These are phyloP conservation scores for Tortricodes alternella DNA, from an alignment of 2,888 invertebrate genomes.

Conservation along the genomic window DNA sequence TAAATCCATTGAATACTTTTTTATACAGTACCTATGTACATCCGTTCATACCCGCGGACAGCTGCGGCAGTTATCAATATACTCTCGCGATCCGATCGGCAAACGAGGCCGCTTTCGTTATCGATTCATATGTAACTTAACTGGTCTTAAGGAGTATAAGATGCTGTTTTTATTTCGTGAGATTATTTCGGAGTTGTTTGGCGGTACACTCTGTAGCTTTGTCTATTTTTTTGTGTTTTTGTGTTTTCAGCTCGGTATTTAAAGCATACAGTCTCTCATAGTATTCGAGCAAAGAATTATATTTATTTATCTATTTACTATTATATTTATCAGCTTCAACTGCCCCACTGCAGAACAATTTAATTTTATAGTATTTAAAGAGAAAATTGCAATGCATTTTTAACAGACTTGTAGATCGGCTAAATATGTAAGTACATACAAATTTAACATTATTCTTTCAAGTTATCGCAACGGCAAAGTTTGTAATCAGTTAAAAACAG, in stretches of 20 bases:
- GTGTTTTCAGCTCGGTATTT: too few species aligned
- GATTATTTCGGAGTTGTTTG: conserved; percentile 18
- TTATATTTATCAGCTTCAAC: too few species aligned
- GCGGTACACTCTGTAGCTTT: conserved; percentile 10
- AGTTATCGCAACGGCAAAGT: too few species aligned
- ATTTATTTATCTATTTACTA: too few species aligned
- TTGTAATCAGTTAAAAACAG: background rate
- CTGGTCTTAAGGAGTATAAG: conserved; percentile 49
- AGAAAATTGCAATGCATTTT: too few species aligned
- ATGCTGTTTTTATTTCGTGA: conserved; percentile 29
- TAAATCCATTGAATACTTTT: conserved; percentile 23
- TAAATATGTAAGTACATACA: too few species aligned
- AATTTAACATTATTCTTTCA: too few species aligned
- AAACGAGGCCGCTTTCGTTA: conserved; percentile 74
- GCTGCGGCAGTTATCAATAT: conserved; percentile 58
- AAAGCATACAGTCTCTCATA: too few species aligned
- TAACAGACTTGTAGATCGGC: too few species aligned
- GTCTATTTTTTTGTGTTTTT: conserved; percentile 5
- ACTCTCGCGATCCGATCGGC: conserved; percentile 64
- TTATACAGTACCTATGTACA: conserved; percentile 16
- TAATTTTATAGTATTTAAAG: too few species aligned
- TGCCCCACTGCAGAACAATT: too few species aligned
- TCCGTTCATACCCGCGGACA: conserved; percentile 45
- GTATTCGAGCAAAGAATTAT: too few species aligned
- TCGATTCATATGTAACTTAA: conserved; percentile 63